Evolutionary conservation across 2,113 vertebrate species (phyloP).

Genomic region (Mirounga angustirostris): DNA sequence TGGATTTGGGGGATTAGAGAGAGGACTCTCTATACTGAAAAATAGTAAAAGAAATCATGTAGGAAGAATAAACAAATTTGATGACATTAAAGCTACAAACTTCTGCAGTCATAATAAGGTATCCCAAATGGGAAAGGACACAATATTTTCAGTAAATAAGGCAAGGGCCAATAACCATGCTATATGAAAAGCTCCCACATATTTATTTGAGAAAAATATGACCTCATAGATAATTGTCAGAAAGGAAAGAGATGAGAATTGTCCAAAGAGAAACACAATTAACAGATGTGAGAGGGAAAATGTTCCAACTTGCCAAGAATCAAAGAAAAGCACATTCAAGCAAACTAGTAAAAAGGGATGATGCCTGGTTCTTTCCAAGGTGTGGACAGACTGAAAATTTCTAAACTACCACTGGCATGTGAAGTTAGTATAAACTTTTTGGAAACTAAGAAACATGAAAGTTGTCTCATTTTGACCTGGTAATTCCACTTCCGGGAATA

Average conservation of each 20-base stretch:
- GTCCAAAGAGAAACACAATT: slow-evolving; percentile 21
- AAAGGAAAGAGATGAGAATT: slow-evolving; percentile 30
- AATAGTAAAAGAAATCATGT: slow-evolving; percentile 32
- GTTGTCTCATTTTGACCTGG: slow-evolving; percentile 6
- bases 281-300: background rate
- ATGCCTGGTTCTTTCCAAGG: background rate
- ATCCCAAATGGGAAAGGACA: background rate
- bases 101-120: slow-evolving; percentile 39
- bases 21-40: background rate
- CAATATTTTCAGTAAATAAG: slow-evolving; percentile 37
- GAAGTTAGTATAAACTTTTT: background rate
- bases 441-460: background rate
- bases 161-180: background rate
- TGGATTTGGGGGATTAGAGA: slow-evolving; percentile 66
- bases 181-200: background rate
- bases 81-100: slow-evolving; percentile 46
- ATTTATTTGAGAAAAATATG: slow-evolving; percentile 48
- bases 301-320: slow-evolving; percentile 6
- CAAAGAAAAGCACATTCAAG: slow-evolving; percentile 43
- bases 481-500: background rate
- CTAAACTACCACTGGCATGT: background rate
- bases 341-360: background rate
- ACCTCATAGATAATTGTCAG: background rate
- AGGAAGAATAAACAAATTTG: slow-evolving; percentile 59
- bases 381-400: background rate